Evolutionary conservation across 2,888 invertebrate genomes (phyloP).

Genomic region (Muschampia plurimacula): DNA sequence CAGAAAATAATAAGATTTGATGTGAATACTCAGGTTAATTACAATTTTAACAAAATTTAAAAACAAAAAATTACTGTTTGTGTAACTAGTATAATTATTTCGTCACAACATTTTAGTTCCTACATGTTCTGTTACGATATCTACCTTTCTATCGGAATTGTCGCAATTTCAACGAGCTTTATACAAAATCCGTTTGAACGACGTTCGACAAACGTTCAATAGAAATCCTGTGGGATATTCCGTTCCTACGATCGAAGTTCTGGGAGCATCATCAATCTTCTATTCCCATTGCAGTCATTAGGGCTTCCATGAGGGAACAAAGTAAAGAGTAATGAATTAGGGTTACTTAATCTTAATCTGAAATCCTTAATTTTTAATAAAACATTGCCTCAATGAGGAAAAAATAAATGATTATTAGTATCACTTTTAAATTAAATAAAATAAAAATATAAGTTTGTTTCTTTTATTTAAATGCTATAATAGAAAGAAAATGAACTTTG

Average conservation of each 20-base stretch:
- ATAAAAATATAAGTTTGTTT: too few species aligned
- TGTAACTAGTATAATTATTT: background rate
- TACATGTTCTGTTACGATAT: background rate
- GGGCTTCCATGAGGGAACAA: slow-evolving; percentile 19
- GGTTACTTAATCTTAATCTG: slow-evolving; percentile 5
- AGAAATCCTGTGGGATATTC: slow-evolving; percentile 21
- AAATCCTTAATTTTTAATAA: background rate
- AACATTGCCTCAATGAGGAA: background rate
- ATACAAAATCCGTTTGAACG: slow-evolving; percentile 19
- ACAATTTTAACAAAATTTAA: too few species aligned
- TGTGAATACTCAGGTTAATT: too few species aligned
- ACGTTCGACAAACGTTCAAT: slow-evolving; percentile 32
- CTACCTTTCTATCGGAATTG: slow-evolving; percentile 6
- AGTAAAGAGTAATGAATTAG: slow-evolving; percentile 24
- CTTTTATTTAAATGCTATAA: too few species aligned
- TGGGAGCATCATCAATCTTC: slow-evolving; percentile 33
- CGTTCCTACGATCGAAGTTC: slow-evolving; percentile 23
- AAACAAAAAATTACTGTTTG: too few species aligned
- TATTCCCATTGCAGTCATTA: slow-evolving; percentile 35
- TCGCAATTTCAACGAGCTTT: slow-evolving; percentile 27
- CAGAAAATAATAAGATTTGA: too few species aligned
- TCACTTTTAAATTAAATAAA: too few species aligned
- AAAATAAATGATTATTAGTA: background rate
- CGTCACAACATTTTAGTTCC: background rate
- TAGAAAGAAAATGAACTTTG: too few species aligned